Percentiles rank a stretch among this genome's conserved stretches.
These are phyloP conservation scores for human DNA, from an alignment of 2,113 vertebrate genomes.

Conservation along the genomic window GRCh38 chr4:124664501-124665000, in stretches of 20 bases:
- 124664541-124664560: conserved; percentile 98
- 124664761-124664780: conserved; percentile 75
- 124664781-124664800: not conserved
- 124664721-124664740: conserved; percentile 71
- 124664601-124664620: conserved; percentile 94
- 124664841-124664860: conserved; percentile 27
- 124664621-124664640: conserved; percentile 76
- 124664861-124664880: conserved; percentile 38
- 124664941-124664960: not conserved
- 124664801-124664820: conserved; percentile 61
- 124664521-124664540: conserved; percentile 94
- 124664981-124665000: not conserved
- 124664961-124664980: conserved; percentile 39
- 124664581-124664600: conserved; percentile 96
- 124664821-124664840: conserved; percentile 30
- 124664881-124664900: not conserved
- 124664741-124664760: conserved; percentile 68
- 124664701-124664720: conserved; percentile 88
- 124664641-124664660: conserved; percentile 86
- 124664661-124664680: conserved; percentile 79
- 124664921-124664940: not conserved
- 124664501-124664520: conserved; percentile 99
- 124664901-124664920: conserved; percentile 21
- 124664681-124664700: conserved; percentile 82
- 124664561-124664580: conserved; percentile 95